Percentiles rank a stretch among this genome's conserved stretches.
Evolutionary conservation across 1,140 invertebrate species (phyloP).

Genomic region (Paraescarpia echinospica): DNA sequence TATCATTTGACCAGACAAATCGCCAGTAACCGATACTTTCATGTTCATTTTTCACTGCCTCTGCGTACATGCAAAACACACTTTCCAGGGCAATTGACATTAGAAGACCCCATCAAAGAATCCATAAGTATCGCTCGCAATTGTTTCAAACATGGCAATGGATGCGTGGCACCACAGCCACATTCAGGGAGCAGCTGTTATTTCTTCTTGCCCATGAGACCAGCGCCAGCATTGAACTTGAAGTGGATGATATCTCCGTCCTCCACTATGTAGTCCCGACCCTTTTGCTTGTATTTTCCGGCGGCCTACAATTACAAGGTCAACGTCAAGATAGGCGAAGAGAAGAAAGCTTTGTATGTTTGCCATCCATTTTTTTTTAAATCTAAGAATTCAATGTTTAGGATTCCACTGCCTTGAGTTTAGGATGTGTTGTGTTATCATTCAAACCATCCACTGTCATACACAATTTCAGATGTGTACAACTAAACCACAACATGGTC

Average conservation of each 20-base stretch:
- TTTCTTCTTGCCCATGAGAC: slow-evolving; percentile 74
- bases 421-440: no score
- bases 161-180: background rate
- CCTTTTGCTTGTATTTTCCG: slow-evolving; percentile 98
- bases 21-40: no score
- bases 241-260: slow-evolving; percentile 99
- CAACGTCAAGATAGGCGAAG: background rate
- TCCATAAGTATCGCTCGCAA: background rate
- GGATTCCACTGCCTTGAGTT: no score
- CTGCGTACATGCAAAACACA: background rate
- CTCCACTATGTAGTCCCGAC: slow-evolving; percentile 88
- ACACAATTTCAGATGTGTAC: no score
- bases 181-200: background rate
- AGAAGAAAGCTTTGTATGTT: no score
- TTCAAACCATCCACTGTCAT: no score
- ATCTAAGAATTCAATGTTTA: no score
- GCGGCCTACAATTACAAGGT: slow-evolving; percentile 70
- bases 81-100: background rate
- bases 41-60: background rate
- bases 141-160: background rate
- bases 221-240: slow-evolving; percentile 99
- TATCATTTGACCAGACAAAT: no score
- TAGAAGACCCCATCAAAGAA: background rate
- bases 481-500: no score
- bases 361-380: no score